Base-by-base conservation (phyloP, 2,113 vertebrate species). In the Grammomys dolichurus region DNA sequence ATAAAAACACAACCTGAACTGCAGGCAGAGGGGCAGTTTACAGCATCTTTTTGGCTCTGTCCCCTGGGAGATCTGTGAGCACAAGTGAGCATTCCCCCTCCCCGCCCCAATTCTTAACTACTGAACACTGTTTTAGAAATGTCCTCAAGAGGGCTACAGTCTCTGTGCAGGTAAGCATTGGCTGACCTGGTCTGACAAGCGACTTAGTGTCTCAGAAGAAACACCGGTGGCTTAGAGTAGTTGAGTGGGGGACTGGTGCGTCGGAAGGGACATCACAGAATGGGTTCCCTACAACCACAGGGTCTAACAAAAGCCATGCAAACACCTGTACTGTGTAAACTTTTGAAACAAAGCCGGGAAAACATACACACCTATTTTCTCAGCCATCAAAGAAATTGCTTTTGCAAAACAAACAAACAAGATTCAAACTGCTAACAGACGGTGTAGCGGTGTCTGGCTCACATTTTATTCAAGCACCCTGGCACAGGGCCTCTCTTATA, bases 381-480 rank as follows among this genome's bases (percentile, higher is more conserved):
- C 70, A 65, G 33, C 56, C 84, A 75, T 3, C 4, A 24, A 89
- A 91, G 69, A 28, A 91, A 93, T 69, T 20, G 22, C 9, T 63
- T 89, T 81, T 92, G 40, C 46, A 78, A 46, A 70, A 93, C 36
- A 33, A 95, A 96, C 67, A 77, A 54, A 75, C 51, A 93, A 85
- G 81, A 75, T 60, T 94, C 73, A 77, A 76, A 67, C 17, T 91
- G 43, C 67, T 58, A 48, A 90, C 26, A 46, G 82, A 69, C 26
- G 63, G 43, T 60, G 40, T 8, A 33, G 4, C 17, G 1, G 81
- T 31, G 58, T 28, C 58, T 16, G 13, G 56, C n/a, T 92, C 86
- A 73, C 46, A n/a, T 22, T 92, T 89, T 60, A 92, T 40, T 40
- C 22, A 51, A 82, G 85, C 48, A 80, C 89, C 48, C 75, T 28